Conservation (phyloP, 2,888 invertebrate species). For the Drosophila suboccidentalis region DNA sequence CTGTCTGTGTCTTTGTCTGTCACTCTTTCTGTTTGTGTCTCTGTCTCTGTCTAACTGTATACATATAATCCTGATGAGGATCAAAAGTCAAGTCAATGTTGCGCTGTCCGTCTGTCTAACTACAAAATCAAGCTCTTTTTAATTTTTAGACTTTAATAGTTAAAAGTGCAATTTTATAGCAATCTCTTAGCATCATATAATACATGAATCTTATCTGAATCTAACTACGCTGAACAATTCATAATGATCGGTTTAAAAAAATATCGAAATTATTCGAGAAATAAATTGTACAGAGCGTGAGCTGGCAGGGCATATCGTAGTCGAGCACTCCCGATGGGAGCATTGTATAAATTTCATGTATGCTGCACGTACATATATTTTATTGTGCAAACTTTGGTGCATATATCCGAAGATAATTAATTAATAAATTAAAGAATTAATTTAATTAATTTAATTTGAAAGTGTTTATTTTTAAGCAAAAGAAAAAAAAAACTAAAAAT, state of each 20-base stretch:
- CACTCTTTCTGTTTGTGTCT: background rate
- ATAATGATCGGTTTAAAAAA: too few species aligned
- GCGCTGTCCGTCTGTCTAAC: background rate
- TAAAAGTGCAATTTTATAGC: background rate
- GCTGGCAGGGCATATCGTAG: background rate
- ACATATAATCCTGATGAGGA: background rate
- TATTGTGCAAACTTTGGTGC: slow-evolving; percentile 18
- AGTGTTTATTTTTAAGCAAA: slow-evolving; percentile 14
- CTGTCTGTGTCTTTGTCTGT: background rate
- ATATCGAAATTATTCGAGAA: background rate
- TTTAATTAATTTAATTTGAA: background rate
- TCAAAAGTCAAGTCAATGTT: too few species aligned
- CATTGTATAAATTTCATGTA: background rate
- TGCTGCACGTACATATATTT: slow-evolving; percentile 7
- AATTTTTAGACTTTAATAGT: background rate
- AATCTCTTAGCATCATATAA: too few species aligned
- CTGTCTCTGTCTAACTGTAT: background rate
- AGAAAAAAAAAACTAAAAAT: background rate
- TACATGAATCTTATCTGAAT: too few species aligned
- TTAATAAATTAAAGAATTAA: slow-evolving; percentile 9
- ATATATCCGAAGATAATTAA: slow-evolving; percentile 17
- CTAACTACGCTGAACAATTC: too few species aligned
- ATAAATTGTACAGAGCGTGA: background rate
- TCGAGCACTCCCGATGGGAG: background rate
- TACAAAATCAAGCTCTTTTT: background rate